phyloP scores from a whole-genome alignment of 2,797 vertebrate genomes.

The Chloroceryle amazona region DNA sequence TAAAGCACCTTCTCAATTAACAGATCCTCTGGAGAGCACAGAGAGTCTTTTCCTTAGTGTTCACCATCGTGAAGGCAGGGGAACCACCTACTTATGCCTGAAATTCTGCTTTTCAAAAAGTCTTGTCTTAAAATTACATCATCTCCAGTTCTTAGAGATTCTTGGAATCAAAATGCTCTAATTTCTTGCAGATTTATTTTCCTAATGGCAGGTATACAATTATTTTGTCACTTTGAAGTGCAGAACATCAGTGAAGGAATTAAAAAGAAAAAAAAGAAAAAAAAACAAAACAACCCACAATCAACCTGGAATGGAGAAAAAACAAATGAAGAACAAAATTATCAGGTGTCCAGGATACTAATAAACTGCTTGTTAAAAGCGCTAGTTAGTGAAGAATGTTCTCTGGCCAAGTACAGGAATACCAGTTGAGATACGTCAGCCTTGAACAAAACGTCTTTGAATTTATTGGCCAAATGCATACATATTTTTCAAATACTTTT shows the following conservation, averaged over 20 bases:
- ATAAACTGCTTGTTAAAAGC: background rate
- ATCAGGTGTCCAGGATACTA: background rate
- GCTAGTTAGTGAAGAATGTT: background rate
- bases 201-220: background rate
- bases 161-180: background rate
- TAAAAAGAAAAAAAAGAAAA: background rate
- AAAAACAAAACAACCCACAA: background rate
- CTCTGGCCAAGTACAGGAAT: background rate
- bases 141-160: background rate
- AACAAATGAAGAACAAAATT: background rate
- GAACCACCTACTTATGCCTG: background rate
- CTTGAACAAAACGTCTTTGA: background rate
- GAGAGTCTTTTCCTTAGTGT: background rate
- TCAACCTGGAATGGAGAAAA: background rate
- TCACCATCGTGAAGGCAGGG: background rate
- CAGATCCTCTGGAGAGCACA: background rate
- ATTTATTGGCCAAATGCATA: background rate
- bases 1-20: background rate
- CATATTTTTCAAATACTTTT: background rate
- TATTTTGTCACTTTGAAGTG: constrained; percentile 6
- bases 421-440: background rate
- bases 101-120: constrained; percentile 1
- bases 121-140: background rate
- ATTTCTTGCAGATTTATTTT: constrained; percentile 33
- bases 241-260: background rate